Percentiles rank a stretch among this genome's conserved stretches.
Conservation (phyloP, 2,888 invertebrate species). For the Drosophila mimetica region DNA sequence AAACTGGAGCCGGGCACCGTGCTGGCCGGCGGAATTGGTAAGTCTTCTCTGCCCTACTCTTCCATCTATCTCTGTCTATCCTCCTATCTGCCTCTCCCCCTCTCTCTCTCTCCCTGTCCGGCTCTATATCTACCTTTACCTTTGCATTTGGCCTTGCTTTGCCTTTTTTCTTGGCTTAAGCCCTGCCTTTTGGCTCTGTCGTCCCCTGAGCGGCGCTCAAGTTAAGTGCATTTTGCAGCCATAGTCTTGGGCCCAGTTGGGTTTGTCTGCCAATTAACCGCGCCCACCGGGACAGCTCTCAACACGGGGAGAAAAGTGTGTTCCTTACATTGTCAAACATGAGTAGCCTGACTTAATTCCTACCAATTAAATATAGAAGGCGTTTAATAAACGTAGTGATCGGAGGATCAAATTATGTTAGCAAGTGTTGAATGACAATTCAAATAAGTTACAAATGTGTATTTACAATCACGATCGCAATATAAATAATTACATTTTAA, state of each 20-base stretch:
- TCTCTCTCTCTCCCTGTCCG: constrained; percentile 7
- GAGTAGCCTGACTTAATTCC: no score
- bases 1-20: constrained; percentile 85
- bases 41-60: constrained; percentile 60
- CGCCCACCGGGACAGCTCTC: constrained; percentile 17
- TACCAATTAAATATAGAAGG: no score
- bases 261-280: constrained; percentile 56
- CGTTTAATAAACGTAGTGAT: no score
- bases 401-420: no score
- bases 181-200: constrained; percentile 10
- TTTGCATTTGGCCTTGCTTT: constrained; percentile 8
- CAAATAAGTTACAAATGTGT: no score
- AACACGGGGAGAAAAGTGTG: constrained; percentile 10
- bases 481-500: no score
- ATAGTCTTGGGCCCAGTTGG: constrained; percentile 40
- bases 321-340: neutral
- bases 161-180: constrained; percentile 10
- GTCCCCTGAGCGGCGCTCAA: constrained; percentile 38
- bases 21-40: constrained; percentile 84
- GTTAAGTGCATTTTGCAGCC: constrained; percentile 68
- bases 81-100: constrained; percentile 7
- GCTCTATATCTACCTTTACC: constrained; percentile 5
- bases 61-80: constrained; percentile 10
- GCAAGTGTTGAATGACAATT: no score
- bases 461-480: no score